Evolutionary conservation across 2,888 invertebrate genomes (phyloP), one percentile per base, ranked within the genome.

Genomic region (Scelioninae gen. 1): DNA sequence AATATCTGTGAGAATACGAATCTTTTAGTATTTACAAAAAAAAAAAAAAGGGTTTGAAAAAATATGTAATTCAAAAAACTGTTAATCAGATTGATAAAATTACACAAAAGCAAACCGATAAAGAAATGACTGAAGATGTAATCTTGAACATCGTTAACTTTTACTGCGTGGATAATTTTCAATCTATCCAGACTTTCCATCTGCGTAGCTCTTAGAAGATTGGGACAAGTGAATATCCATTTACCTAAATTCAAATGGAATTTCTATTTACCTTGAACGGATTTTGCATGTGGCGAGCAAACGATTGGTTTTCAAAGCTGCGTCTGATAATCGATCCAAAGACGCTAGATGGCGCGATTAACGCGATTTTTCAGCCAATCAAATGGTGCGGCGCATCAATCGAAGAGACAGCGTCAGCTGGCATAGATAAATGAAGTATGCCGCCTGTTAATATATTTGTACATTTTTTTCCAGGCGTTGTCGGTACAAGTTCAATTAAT

Each of bases 401-500:
- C 32, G 0, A 7, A 9, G 3, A 4, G 60, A 47, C 31, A 11
- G 29, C 40, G 58, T n/a, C 31, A 11, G n/a, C 3, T 16, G 31
- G 9, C 16, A 62, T 15, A 23, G 62, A 75, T 58, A 11, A 53
- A 77, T 53, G 43, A 68, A 77, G 62, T 16, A 56, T 47, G 31
- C 15, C 40, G 69, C 2, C 53, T 56, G 56, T 78, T 65, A 49
- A 78, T 78, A 55, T 55, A 78, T 72, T 60, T 68, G 80, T 72
- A 63, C 10, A 55, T 63, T 63, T 74, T 77, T 74, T 68, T 62
- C 15, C 60, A 58, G 31, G 11, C 60, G 40, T 47, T 68, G 74
- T 74, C 40, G 71, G 40, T 74, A 71, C 72, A 56, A 60, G 69
- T 78, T 74, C 78, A 82, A 82, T 82, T 82, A 82, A 78, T 82